Conservation (phyloP, 2,888 invertebrate genomes). For the Noctua janthina region DNA sequence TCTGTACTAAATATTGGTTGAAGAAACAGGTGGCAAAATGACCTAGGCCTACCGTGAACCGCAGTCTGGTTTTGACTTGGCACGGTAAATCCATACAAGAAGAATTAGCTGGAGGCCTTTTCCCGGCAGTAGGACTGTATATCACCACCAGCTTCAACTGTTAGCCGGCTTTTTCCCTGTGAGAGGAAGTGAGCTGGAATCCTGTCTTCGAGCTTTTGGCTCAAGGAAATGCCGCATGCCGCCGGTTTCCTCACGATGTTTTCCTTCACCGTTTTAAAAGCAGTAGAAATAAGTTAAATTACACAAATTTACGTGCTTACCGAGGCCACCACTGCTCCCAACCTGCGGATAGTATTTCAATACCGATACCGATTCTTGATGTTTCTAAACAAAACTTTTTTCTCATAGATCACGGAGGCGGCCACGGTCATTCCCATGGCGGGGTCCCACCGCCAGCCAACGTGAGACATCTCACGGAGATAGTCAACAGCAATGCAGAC, state of each 20-base stretch:
- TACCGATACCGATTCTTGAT: too few relatives aligned
- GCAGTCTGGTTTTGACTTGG: background rate
- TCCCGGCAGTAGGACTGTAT: background rate
- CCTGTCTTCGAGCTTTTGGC: too few relatives aligned
- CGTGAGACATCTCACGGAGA: constrained; percentile 86
- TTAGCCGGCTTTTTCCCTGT: too few relatives aligned
- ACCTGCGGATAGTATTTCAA: too few relatives aligned
- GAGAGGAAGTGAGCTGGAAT: too few relatives aligned
- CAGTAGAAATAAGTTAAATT: too few relatives aligned
- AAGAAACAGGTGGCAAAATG: background rate
- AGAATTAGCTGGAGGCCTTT: background rate
- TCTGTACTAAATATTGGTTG: constrained; percentile 1
- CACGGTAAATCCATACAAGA: background rate
- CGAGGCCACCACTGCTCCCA: too few relatives aligned
- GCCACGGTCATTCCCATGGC: constrained; percentile 92
- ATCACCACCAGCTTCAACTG: too few relatives aligned
- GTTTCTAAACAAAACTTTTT: constrained; percentile 20
- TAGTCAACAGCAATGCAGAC: constrained; percentile 88
- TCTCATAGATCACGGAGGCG: constrained; percentile 93
- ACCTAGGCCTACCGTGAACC: background rate
- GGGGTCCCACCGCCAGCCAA: constrained; percentile 87
- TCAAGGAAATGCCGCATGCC: too few relatives aligned
- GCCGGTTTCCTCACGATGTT: too few relatives aligned
- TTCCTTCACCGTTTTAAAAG: too few relatives aligned
- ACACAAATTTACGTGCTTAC: too few relatives aligned